Conservation (phyloP, 1,140 invertebrate genomes). For the Drosophila ambigua region DNA sequence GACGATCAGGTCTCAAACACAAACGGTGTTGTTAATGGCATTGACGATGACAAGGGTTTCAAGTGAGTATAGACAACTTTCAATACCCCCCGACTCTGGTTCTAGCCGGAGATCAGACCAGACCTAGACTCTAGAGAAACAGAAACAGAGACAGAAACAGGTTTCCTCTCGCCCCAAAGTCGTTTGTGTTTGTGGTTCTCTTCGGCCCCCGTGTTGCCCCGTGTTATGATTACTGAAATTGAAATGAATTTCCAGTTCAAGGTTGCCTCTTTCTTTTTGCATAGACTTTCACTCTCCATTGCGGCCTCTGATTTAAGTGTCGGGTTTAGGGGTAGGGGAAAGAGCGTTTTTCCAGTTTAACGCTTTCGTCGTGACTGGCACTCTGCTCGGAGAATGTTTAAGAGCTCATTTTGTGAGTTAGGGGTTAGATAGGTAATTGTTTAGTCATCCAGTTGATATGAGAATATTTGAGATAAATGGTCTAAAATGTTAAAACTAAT, state of each 20-base stretch:
- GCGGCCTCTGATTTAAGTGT: background rate
- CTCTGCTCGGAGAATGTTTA: constrained; percentile 8
- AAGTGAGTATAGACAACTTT: constrained; percentile 89
- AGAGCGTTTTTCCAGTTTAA: constrained; percentile 34
- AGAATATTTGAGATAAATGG: too few species aligned
- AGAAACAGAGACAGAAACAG: constrained; percentile 23
- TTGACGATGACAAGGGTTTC: constrained; percentile 95
- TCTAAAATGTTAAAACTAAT: too few species aligned
- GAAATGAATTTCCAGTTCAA: constrained; percentile 50
- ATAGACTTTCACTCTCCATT: constrained; percentile 36
- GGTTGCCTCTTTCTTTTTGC: constrained; percentile 48
- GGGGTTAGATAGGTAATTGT: too few species aligned
- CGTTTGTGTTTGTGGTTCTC: constrained; percentile 3
- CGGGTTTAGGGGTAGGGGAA: constrained; percentile 1
- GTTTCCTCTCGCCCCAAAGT: constrained; percentile 18
- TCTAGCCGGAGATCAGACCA: background rate
- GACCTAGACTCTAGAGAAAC: constrained; percentile 7
- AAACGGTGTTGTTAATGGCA: constrained; percentile 90
- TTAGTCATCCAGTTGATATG: too few species aligned
- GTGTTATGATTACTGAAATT: constrained; percentile 49
- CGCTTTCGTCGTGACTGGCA: constrained; percentile 39
- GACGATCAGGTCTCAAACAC: constrained; percentile 89
- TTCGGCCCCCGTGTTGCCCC: constrained; percentile 30
- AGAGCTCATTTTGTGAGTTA: too few species aligned
- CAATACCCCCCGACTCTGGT: constrained; percentile 28